Percentiles rank a stretch among this genome's conserved stretches.
phyloP scores from a whole-genome alignment of 2,888 invertebrate genomes.

The Strigamia maritima region DNA sequence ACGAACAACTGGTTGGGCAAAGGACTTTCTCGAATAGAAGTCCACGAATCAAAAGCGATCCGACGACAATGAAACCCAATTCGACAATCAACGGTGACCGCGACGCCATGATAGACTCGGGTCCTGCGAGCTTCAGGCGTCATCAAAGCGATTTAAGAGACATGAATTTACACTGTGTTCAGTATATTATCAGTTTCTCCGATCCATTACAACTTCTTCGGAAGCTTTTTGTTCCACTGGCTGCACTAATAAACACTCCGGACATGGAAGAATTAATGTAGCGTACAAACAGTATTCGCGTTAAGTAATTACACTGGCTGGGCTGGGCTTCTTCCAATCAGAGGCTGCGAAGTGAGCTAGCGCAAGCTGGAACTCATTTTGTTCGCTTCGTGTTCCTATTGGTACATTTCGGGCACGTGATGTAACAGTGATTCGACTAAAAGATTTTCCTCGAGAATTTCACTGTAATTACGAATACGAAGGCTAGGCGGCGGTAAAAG shows the following conservation, averaged over 20 bases:
- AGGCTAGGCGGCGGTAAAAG: too few relatives aligned
- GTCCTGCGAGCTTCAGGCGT: slow-evolving; percentile 30
- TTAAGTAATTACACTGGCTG: slow-evolving; percentile 17
- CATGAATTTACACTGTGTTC: slow-evolving; percentile 11
- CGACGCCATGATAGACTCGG: slow-evolving; percentile 36
- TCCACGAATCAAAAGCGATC: slow-evolving; percentile 31
- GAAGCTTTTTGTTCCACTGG: not conserved
- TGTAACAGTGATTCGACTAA: too few relatives aligned
- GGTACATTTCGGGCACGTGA: not conserved
- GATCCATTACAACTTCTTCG: not conserved
- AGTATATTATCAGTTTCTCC: slow-evolving; percentile 11
- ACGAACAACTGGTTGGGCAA: slow-evolving; percentile 69
- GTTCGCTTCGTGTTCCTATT: not conserved
- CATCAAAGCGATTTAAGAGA: slow-evolving; percentile 29
- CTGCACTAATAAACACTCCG: not conserved
- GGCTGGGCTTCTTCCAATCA: slow-evolving; percentile 26
- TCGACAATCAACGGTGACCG: slow-evolving; percentile 25
- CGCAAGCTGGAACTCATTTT: slow-evolving; percentile 7
- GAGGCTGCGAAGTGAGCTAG: not conserved
- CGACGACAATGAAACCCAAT: slow-evolving; percentile 29
- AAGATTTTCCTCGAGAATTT: too few relatives aligned
- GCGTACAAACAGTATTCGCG: not conserved
- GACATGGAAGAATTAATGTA: slow-evolving; percentile 9
- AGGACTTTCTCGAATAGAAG: slow-evolving; percentile 32
- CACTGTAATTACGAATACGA: too few relatives aligned